Evolutionary conservation across 2,113 vertebrate species (phyloP), one percentile per base, ranked within the genome.

Genomic region (Falco punctatus): DNA sequence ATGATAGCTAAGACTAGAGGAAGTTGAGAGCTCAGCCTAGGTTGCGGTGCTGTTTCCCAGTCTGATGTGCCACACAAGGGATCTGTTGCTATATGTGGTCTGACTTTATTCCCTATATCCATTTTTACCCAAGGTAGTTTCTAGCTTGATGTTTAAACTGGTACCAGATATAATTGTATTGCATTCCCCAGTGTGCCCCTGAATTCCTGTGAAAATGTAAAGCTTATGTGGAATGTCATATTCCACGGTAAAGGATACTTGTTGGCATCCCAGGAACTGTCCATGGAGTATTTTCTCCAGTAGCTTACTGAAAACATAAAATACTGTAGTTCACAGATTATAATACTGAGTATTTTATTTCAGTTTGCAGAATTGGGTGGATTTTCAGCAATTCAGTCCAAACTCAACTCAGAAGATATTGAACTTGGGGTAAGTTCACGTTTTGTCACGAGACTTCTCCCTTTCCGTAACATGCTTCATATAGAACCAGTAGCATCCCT

Each of bases 331-430:
- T 87, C 32, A 11, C 23, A 78, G 3, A 20, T 20, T 20, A 33
- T 96, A 40, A 55, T 51, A 48, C 40, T 89, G 80, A 73, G 80
- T n/a, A 17, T 86, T 93, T 83, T 72, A 26, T 97, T 79, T 93
- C 91, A 99, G 99, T 99, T 99, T 98, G 99, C 99, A 89, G 99
- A 99, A 97, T 96, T 99, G 98, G 99, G 99, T 93, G 99, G 99
- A 92, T 99, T 99, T 98, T 98, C 99, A 85, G 99, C 99, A 96
- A 99, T 99, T 97, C 99, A 99, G 97, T 97, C 98, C 27, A 99
- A 99, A 91, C 98, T 99, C 83, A 99, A 99, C 97, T 97, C 98
- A 24, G 99, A 99, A 82, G 98, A 99, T 94, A 98, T 99, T 49
- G 99, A 99, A 97, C 99, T 99, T 91, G 99, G 99, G 97, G 99